Conservation (phyloP, 2,113 vertebrate genomes). For the Perca fluviatilis region DNA sequence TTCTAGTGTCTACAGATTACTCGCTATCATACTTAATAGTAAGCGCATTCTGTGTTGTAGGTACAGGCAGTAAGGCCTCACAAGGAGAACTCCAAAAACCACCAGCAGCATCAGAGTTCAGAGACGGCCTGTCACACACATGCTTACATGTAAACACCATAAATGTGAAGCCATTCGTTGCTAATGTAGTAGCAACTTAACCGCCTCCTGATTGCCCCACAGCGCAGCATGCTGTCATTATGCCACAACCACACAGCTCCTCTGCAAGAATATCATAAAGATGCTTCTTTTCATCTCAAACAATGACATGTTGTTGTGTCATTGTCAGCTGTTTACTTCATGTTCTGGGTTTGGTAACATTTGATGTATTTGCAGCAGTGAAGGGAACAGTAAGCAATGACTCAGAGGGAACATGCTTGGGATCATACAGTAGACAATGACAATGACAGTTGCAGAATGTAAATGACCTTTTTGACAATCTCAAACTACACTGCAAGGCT, state of each 20-base stretch:
- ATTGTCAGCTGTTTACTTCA: neutral
- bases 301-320: conserved; percentile 1
- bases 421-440: neutral
- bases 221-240: conserved; percentile 16
- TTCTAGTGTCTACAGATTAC: neutral
- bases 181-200: neutral
- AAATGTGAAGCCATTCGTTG: neutral
- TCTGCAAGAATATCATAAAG: conserved; percentile 1
- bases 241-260: conserved; percentile 8
- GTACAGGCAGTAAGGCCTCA: neutral
- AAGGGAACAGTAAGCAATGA: neutral
- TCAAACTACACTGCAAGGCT: neutral
- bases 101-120: neutral
- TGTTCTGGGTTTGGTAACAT: neutral
- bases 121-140: neutral
- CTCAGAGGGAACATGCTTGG: neutral
- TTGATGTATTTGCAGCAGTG: conserved; percentile 6
- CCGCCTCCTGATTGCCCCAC: conserved; percentile 10
- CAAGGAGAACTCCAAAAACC: neutral
- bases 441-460: neutral
- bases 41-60: neutral
- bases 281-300: conserved; percentile 9
- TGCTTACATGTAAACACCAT: neutral
- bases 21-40: too few relatives aligned
- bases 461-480: neutral